Conservation (phyloP, 2,797 vertebrate species). For the Hippoglossus hippoglossus region DNA sequence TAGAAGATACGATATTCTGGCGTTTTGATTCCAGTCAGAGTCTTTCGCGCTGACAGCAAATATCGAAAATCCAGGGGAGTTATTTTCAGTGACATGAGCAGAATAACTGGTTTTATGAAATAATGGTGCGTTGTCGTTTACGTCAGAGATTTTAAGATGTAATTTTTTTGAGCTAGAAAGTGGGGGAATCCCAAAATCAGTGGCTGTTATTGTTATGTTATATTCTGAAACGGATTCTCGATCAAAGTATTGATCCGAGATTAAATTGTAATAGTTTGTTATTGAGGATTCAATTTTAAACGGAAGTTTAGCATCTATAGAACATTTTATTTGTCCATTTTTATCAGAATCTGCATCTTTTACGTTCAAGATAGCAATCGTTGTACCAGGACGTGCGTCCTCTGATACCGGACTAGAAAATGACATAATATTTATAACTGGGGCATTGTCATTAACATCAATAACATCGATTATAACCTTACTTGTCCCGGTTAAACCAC, state of each 20-base stretch:
- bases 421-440: constrained; percentile 74
- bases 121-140: constrained; percentile 80
- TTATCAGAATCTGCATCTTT: constrained; percentile 82
- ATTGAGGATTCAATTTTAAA: constrained; percentile 76
- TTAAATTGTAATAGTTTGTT: constrained; percentile 77
- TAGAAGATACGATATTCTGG: constrained; percentile 73
- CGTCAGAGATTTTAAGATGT: constrained; percentile 70
- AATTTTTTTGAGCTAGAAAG: constrained; percentile 73
- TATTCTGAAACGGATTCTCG: constrained; percentile 67
- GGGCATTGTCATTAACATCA: constrained; percentile 80
- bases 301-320: constrained; percentile 44
- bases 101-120: constrained; percentile 70
- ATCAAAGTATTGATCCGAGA: constrained; percentile 66
- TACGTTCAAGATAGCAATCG: constrained; percentile 79
- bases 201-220: constrained; percentile 79
- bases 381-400: constrained; percentile 71
- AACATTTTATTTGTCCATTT: constrained; percentile 79
- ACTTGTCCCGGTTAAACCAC: constrained; percentile 54
- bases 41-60: constrained; percentile 71
- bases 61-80: constrained; percentile 74
- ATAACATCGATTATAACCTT: constrained; percentile 76
- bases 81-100: constrained; percentile 79
- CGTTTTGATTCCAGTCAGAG: constrained; percentile 78
- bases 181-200: constrained; percentile 73
- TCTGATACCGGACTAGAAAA: constrained; percentile 72